These are phyloP conservation scores for Solea senegalensis DNA, from an alignment of 2,113 vertebrate species.

Conservation along the genomic window DNA sequence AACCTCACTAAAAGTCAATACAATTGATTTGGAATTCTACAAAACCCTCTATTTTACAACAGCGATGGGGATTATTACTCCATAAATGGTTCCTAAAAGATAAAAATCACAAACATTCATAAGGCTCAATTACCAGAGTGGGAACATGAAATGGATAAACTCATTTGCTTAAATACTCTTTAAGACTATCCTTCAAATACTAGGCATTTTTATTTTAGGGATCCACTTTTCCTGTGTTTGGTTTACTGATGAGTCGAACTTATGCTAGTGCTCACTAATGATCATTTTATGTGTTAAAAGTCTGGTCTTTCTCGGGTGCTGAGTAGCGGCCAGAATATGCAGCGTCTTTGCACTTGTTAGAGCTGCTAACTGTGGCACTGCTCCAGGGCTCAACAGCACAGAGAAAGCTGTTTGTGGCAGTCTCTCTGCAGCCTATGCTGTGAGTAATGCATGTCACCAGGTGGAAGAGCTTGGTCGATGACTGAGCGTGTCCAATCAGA, in stretches of 20 bases:
- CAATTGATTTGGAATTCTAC: too few species aligned
- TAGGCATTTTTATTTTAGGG: conserved; percentile 1
- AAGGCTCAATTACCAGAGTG: too few species aligned
- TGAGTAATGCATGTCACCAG: conserved; percentile 21
- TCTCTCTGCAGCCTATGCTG: background rate
- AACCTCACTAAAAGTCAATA: too few species aligned
- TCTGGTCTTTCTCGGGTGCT: background rate
- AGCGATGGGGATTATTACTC: too few species aligned
- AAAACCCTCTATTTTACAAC: too few species aligned
- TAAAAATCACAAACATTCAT: too few species aligned
- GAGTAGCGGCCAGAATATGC: conserved; percentile 2
- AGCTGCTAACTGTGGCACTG: background rate
- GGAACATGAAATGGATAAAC: too few species aligned
- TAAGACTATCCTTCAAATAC: too few species aligned
- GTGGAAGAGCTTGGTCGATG: background rate
- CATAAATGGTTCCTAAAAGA: too few species aligned
- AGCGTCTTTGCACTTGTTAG: conserved; percentile 22
- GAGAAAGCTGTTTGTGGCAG: conserved; percentile 6
- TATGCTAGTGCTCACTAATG: conserved; percentile 6
- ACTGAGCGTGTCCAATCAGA: conserved; percentile 13
- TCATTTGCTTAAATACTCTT: too few species aligned
- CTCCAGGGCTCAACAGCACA: conserved; percentile 10
- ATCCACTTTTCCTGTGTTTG: conserved; percentile 36
- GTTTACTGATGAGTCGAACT: conserved; percentile 21
- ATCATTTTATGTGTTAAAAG: conserved; percentile 33